Conservation (phyloP, 2,113 vertebrate genomes). For the Lasiurus cinereus region DNA sequence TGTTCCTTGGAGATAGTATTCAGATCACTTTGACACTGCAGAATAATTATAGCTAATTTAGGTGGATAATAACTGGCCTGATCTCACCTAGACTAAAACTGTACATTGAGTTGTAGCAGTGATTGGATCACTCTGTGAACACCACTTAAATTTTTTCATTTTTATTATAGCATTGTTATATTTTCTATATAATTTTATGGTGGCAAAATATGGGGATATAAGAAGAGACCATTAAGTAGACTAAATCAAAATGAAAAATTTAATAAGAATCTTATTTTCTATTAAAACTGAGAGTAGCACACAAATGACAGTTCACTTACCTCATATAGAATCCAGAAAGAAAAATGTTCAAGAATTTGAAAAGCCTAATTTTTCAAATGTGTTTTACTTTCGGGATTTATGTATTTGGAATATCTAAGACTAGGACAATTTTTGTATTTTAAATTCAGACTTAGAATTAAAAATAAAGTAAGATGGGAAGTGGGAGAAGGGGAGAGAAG, state of each 20-base stretch:
- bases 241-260: conserved; percentile 49
- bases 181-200: conserved; percentile 24
- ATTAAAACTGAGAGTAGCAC: conserved; percentile 19
- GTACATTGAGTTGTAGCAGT: conserved; percentile 46
- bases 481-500: not conserved
- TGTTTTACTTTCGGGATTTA: conserved; percentile 46
- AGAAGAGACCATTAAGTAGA: conserved; percentile 14
- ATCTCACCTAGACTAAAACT: conserved; percentile 20
- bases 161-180: conserved; percentile 24
- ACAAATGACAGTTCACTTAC: conserved; percentile 45
- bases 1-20: not conserved
- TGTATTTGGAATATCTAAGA: conserved; percentile 31
- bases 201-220: conserved; percentile 54
- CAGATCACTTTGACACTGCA: conserved; percentile 32
- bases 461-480: conserved; percentile 52
- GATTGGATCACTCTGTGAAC: conserved; percentile 21
- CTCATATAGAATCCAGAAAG: conserved; percentile 9
- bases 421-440: not conserved
- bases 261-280: conserved; percentile 45
- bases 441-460: conserved; percentile 58
- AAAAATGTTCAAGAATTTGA: conserved; percentile 19
- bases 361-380: conserved; percentile 32
- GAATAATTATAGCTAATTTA: conserved; percentile 10
- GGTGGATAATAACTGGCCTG: not conserved
- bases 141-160: conserved; percentile 20